phyloP scores from a whole-genome alignment of 2,797 vertebrate genomes.

The Premnoplex brunnescens region DNA sequence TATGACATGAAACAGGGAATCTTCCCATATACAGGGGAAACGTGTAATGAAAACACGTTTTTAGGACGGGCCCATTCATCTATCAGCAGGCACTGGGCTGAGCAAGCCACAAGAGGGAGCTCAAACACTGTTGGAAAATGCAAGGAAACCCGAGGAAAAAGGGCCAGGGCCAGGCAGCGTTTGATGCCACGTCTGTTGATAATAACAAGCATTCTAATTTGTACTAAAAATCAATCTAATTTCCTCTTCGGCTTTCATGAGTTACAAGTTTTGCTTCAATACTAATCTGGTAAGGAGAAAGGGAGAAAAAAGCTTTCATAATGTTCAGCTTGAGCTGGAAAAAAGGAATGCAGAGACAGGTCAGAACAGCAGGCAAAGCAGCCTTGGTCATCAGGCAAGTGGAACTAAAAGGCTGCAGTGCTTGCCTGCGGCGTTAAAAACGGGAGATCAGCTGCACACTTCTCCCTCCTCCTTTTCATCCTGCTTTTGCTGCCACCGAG shows the following conservation, averaged over 20 bases:
- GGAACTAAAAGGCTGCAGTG: not conserved
- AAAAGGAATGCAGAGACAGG: not conserved
- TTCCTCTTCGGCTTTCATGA: not conserved
- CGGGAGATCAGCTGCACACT: not conserved
- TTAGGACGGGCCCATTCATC: not conserved
- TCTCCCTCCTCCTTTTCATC: not conserved
- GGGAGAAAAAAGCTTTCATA: not conserved
- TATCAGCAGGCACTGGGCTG: fast-evolving
- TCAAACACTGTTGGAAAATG: not conserved
- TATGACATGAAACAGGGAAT: not conserved
- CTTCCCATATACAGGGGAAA: not conserved
- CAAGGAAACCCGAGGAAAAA: fast-evolving
- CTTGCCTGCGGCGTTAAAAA: not conserved
- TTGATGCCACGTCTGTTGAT: not conserved
- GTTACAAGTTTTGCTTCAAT: not conserved
- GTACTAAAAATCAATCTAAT: not conserved
- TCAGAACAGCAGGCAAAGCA: not conserved
- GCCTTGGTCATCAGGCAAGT: not conserved
- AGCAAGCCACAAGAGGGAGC: slow-evolving; percentile 52
- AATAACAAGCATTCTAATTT: not conserved
- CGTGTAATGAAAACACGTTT: not conserved
- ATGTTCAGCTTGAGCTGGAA: not conserved
- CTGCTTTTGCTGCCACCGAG: not conserved
- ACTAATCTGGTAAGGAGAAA: not conserved
- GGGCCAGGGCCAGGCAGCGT: fast-evolving